A percentile compares a stretch with the other conserved stretches of the same genome.
These are phyloP conservation scores for Anarrhichthys ocellatus DNA, from an alignment of 2,113 vertebrate species.

Conservation along the genomic window DNA sequence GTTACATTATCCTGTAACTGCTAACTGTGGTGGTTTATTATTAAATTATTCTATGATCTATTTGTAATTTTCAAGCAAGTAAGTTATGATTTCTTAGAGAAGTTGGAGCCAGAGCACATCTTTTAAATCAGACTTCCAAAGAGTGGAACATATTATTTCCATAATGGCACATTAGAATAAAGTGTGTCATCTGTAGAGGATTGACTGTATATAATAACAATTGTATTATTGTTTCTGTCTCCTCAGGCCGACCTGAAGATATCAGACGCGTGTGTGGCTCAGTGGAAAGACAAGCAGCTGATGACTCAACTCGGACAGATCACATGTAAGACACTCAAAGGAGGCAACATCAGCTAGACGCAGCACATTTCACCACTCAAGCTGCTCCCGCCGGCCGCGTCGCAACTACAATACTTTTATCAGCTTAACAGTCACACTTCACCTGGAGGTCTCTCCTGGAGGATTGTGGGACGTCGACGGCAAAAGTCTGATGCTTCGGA, in stretches of 20 bases:
- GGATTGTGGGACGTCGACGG: constrained; percentile 3
- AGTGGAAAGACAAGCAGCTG: constrained; percentile 92
- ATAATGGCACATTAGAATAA: not conserved
- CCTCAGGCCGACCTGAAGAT: constrained; percentile 89
- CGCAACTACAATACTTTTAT: not conserved
- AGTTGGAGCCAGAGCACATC: too few species aligned
- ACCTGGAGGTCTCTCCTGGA: constrained; percentile 17
- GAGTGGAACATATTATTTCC: not conserved
- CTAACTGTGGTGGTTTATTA: too few species aligned
- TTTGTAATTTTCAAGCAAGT: too few species aligned
- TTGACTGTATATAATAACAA: not conserved
- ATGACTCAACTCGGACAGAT: constrained; percentile 92
- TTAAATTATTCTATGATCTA: too few species aligned
- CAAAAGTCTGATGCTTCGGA: constrained; percentile 22
- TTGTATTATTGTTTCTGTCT: not conserved
- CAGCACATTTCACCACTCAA: not conserved
- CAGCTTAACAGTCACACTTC: constrained; percentile 15
- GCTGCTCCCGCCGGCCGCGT: not conserved
- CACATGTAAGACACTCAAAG: constrained; percentile 93
- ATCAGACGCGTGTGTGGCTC: constrained; percentile 88
- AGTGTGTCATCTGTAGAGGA: not conserved
- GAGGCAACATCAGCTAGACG: constrained; percentile 93
- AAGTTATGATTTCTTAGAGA: too few species aligned
- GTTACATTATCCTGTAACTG: too few species aligned
- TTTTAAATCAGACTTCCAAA: too few species aligned